phyloP scores from a whole-genome alignment of 2,888 invertebrate species.

The Plutella xylostella region DNA sequence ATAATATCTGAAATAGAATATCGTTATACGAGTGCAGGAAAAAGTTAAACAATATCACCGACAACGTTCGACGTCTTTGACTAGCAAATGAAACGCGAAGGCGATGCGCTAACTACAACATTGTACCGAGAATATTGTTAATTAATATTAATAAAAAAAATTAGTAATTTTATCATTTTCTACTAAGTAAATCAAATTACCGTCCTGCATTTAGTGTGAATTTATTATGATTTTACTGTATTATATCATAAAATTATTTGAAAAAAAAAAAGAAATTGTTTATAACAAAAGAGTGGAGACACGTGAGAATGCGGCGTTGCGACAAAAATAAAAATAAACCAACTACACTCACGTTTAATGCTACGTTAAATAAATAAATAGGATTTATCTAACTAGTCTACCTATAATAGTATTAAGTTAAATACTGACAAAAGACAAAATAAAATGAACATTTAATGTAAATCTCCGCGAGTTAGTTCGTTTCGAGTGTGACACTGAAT shows the following conservation, averaged over 20 bases:
- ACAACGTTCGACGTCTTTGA: slow-evolving; percentile 23
- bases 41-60: background rate
- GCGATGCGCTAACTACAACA: slow-evolving; percentile 27
- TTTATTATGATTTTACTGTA: too few relatives aligned
- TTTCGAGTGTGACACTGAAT: too few relatives aligned
- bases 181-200: too few relatives aligned
- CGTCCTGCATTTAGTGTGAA: too few relatives aligned
- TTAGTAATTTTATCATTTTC: too few relatives aligned
- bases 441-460: too few relatives aligned
- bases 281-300: slow-evolving; percentile 29
- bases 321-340: slow-evolving; percentile 49
- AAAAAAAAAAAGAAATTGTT: too few relatives aligned
- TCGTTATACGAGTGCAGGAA: slow-evolving; percentile 33
- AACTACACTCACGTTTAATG: slow-evolving; percentile 42
- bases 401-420: slow-evolving; percentile 51
- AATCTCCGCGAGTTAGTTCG: too few relatives aligned
- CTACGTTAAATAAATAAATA: slow-evolving; percentile 65
- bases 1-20: slow-evolving; percentile 56
- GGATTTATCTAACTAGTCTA: slow-evolving; percentile 59
- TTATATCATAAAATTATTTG: too few relatives aligned
- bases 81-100: slow-evolving; percentile 40
- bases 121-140: too few relatives aligned
- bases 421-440: slow-evolving; percentile 49
- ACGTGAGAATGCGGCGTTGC: slow-evolving; percentile 39
- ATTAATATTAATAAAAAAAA: too few relatives aligned